Evolutionary conservation across 2,888 invertebrate genomes (phyloP), one percentile per base, ranked within the genome.

Genomic region (Cheilosia soror): DNA sequence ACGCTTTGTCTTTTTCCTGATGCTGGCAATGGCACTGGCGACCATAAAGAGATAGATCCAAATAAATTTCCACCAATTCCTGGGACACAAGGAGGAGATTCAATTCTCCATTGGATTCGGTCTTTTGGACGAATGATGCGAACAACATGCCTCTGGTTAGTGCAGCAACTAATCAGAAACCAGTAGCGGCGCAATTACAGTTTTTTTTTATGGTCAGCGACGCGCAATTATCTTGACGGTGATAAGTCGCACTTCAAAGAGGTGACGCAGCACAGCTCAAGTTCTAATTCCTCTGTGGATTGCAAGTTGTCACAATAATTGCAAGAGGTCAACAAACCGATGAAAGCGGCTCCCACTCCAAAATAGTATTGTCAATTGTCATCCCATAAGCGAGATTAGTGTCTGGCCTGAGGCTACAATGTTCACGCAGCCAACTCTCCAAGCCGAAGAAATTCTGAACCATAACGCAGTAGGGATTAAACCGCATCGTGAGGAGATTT

Each of bases 11-110:
- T 47, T 63, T 44, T 63, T 20, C 15, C 37, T 37, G 37, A n/a
- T 31, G 44, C 27, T 29, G 51, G 27, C 51, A 13, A 27, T 27
- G 20, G 15, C 47, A 20, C 33, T 63, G 62, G 62, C 53, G 47
- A 75, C 80, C 85, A 85, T 85, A 85, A 85, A 80, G 62, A 85
- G 82, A 76, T 63, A 78, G 82, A 82, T 86, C 86, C 86, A 82
- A 86, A 86, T 86, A 86, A 86, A 86, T 86, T 82, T 86, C 58
- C 81, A 81, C 82, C 80, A 82, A 86, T 73, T 77, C 76, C 76
- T 66, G 62, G 5, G 33, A 6, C 49, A 57, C 72, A 62, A 66
- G 53, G 60, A 62, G 60, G 53, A 51, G 53, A 9, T 25, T 51
- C 76, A 66, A 72, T 82, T 82, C 71, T 72, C 65, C 53, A 68